Evolutionary conservation across 2,888 invertebrate species (phyloP), one percentile per base, ranked within the genome.

Genomic region (Malacosoma neustria): DNA sequence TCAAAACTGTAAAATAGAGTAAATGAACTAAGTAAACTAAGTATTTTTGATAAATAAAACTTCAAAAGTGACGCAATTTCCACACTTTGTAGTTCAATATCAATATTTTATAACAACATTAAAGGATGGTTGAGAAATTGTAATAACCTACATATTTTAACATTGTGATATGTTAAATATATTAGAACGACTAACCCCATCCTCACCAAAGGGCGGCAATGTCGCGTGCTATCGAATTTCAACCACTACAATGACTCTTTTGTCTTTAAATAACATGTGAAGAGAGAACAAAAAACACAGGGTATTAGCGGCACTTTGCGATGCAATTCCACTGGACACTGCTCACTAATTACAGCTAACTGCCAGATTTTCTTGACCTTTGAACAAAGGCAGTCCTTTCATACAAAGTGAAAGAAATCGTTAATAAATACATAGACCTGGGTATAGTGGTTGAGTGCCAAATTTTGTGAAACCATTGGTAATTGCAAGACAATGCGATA

Each of bases 191-290:
- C 2, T 3, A 29, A 13, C 45, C 69, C 61, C 33, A 34, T n/a
- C 29, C 46, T 69, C 62, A 72, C 39, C 66, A 39, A 38, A 44
- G 40, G 54, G 55, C 67, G 61, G 63, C 61, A 57, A 62, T 81
- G 81, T 82, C 81, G 77, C 82, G 74, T 74, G 70, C 74, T 66
- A 81, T 82, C 73, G 59, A 61, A 67, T 82, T 80, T 75, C 81
- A 62, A 60, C 52, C 51, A 52, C 50, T 52, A 76, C 73, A 76
- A 72, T 49, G 62, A 46, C 44, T 48, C 58, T 64, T 69, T 65
- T 72, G 71, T 73, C 43, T 41, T 49, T 51, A 58, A 57, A 55
- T 53, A 54, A 57, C 29, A 33, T 33, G 3, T 4, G n/a, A 56
- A 53, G 46, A 46, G 58, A 60, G 62, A 76, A 72, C 68, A 74